A percentile compares a stretch with the other conserved stretches of the same genome.
Evolutionary conservation across 1,140 invertebrate genomes (phyloP).

Genomic region (Hyles vespertilio): DNA sequence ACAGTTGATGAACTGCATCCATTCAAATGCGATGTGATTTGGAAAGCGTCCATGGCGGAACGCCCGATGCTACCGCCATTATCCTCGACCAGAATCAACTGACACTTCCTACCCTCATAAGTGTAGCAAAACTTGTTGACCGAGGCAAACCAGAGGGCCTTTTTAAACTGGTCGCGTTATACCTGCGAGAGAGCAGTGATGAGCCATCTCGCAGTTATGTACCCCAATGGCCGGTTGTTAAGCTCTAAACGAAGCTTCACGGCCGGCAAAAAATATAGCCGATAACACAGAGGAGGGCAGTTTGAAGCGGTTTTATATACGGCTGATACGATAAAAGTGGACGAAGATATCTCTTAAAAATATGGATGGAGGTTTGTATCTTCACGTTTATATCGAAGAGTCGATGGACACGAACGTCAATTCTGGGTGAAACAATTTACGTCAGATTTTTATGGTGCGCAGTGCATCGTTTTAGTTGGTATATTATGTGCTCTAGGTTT

Average conservation of each 20-base stretch:
- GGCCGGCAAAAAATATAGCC: constrained; percentile 35
- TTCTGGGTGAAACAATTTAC: too few relatives aligned
- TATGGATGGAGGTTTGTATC: neutral
- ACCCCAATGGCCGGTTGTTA: constrained; percentile 55
- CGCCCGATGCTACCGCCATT: constrained; percentile 37
- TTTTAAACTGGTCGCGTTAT: constrained; percentile 33
- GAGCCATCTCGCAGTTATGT: constrained; percentile 51
- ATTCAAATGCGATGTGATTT: constrained; percentile 57
- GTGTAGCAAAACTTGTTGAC: constrained; percentile 18
- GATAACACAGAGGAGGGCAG: constrained; percentile 35
- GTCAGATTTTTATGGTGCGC: too few relatives aligned
- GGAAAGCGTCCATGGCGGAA: constrained; percentile 44
- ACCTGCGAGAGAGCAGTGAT: constrained; percentile 45
- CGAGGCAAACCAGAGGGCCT: constrained; percentile 26
- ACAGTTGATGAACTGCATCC: constrained; percentile 42
- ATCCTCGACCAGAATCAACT: constrained; percentile 29
- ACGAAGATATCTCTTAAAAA: constrained; percentile 2
- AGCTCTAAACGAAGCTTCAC: constrained; percentile 48
- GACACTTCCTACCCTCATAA: constrained; percentile 22
- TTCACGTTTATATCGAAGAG: neutral
- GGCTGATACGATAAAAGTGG: constrained; percentile 13
- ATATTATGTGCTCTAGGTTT: too few relatives aligned
- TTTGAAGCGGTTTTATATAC: constrained; percentile 27
- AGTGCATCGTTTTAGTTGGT: too few relatives aligned
- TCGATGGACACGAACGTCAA: too few relatives aligned